Conservation (phyloP, 2,888 invertebrate species). For the Eulithis prunata region DNA sequence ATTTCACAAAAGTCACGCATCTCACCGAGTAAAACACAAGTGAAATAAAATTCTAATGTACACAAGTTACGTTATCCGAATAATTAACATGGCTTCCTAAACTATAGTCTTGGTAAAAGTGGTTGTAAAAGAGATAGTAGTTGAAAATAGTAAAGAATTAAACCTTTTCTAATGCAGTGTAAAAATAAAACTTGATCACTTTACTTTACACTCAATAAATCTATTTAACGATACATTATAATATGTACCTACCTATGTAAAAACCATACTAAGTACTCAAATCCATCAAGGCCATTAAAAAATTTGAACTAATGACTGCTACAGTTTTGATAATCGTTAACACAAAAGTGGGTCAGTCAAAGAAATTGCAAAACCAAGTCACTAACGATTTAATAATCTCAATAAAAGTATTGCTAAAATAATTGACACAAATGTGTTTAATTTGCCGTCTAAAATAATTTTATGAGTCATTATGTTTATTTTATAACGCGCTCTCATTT, state of each 20-base stretch:
- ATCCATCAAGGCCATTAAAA: too few relatives aligned
- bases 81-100: conserved; percentile 66
- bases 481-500: conserved; percentile 46
- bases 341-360: conserved; percentile 41
- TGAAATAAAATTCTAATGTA: conserved; percentile 35
- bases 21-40: conserved; percentile 2
- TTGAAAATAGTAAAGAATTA: too few relatives aligned
- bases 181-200: too few relatives aligned
- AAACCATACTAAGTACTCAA: too few relatives aligned
- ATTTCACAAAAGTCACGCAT: too few relatives aligned
- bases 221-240: too few relatives aligned
- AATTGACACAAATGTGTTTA: conserved; percentile 51
- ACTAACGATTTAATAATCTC: conserved; percentile 46
- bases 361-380: conserved; percentile 43
- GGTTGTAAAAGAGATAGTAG: neutral
- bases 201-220: too few relatives aligned
- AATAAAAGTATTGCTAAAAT: conserved; percentile 52
- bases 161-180: too few relatives aligned
- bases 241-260: too few relatives aligned
- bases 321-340: conserved; percentile 3
- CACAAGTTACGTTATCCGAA: conserved; percentile 47
- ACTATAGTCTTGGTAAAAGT: neutral
- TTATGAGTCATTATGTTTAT: conserved; percentile 58
- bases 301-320: neutral
- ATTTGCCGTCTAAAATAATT: conserved; percentile 50